These are phyloP conservation scores for Chalcis sispes DNA, from an alignment of 2,888 invertebrate genomes.

Conservation along the genomic window DNA sequence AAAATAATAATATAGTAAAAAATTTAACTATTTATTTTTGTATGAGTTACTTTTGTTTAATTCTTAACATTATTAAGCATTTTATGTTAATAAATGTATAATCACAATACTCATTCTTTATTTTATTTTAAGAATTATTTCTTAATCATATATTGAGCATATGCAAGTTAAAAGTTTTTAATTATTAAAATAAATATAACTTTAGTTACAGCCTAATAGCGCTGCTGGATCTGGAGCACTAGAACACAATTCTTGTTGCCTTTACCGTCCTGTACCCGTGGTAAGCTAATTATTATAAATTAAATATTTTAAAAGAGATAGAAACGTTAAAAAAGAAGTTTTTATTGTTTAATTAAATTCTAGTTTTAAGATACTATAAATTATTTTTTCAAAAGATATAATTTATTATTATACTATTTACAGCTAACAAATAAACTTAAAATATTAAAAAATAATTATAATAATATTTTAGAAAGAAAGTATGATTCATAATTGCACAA, in stretches of 20 bases:
- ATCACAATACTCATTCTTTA: slow-evolving; percentile 57
- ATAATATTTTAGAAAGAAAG: no score
- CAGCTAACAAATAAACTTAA: no score
- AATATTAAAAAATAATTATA: no score
- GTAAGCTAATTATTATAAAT: slow-evolving; percentile 72
- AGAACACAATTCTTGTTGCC: slow-evolving; percentile 96
- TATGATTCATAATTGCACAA: no score
- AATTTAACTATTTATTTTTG: slow-evolving; percentile 51
- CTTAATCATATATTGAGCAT: slow-evolving; percentile 17
- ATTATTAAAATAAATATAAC: background rate
- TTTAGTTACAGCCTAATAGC: slow-evolving; percentile 91
- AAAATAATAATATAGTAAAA: background rate
- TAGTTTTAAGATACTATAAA: slow-evolving; percentile 2
- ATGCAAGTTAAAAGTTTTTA: background rate
- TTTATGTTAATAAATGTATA: slow-evolving; percentile 34
- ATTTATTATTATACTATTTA: background rate
- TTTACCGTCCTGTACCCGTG: slow-evolving; percentile 84
- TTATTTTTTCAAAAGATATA: background rate
- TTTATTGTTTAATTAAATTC: background rate
- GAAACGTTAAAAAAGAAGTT: no score
- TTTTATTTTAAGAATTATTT: slow-evolving; percentile 57
- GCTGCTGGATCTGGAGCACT: slow-evolving; percentile 97
- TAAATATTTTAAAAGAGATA: no score
- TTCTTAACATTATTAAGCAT: background rate
- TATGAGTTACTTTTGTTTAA: slow-evolving; percentile 50